Evolutionary conservation across 2,888 invertebrate genomes (phyloP).

Genomic region (Ophion ellenae): DNA sequence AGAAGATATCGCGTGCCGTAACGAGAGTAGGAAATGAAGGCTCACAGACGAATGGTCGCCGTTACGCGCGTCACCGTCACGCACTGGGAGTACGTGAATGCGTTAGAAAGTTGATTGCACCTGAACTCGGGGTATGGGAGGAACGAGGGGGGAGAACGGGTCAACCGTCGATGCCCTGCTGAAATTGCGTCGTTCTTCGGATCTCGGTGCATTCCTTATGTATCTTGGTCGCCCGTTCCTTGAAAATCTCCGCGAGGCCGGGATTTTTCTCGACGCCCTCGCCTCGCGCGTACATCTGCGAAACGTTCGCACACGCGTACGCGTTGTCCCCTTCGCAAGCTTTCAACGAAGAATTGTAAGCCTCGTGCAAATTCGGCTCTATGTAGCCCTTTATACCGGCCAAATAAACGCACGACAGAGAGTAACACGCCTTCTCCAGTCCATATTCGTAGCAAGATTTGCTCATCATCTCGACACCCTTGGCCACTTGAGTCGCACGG

Average conservation of each 20-base stretch:
- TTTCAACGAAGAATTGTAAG: conserved; percentile 90
- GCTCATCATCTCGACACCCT: conserved; percentile 85
- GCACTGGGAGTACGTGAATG: background rate
- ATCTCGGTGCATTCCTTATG: conserved; percentile 87
- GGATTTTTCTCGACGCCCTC: conserved; percentile 92
- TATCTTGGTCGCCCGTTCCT: conserved; percentile 89
- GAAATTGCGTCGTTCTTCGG: conserved; percentile 83
- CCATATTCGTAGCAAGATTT: conserved; percentile 84
- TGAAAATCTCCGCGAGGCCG: conserved; percentile 90
- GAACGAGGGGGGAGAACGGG: background rate
- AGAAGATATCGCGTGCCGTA: background rate
- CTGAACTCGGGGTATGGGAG: background rate
- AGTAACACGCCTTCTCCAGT: conserved; percentile 91
- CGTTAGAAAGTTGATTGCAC: conserved; percentile 8
- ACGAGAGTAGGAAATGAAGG: background rate
- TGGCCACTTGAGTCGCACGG: conserved; percentile 58
- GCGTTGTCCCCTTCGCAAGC: conserved; percentile 94
- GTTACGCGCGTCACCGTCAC: background rate
- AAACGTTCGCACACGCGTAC: conserved; percentile 95
- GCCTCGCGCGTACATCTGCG: conserved; percentile 93
- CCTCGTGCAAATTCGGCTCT: conserved; percentile 89
- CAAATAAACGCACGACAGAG: conserved; percentile 91
- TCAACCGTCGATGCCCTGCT: conserved; percentile 81
- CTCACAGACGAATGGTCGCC: background rate
- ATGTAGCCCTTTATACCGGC: conserved; percentile 88